Conservation (phyloP, 1,140 invertebrate species). For the Formica exsecta region DNA sequence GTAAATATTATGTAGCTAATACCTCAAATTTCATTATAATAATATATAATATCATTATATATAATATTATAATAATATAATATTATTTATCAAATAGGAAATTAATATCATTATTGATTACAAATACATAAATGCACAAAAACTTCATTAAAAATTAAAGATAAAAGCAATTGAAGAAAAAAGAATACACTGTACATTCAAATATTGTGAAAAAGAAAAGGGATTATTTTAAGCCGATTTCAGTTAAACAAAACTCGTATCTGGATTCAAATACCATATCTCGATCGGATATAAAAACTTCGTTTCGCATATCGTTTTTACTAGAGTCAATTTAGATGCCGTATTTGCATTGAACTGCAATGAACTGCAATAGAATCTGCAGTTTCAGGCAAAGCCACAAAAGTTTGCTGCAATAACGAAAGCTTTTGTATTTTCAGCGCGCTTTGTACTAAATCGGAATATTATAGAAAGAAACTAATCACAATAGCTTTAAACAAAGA, state of each 20-base stretch:
- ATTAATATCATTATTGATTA: slow-evolving; percentile 26
- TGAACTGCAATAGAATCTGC: slow-evolving; percentile 40
- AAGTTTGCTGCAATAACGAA: slow-evolving; percentile 6
- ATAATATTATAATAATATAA: background rate
- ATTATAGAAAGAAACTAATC: background rate
- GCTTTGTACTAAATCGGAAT: slow-evolving; percentile 13
- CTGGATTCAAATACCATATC: background rate
- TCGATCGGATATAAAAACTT: slow-evolving; percentile 26
- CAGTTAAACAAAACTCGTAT: background rate
- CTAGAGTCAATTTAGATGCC: slow-evolving; percentile 39
- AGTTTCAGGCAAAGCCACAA: slow-evolving; percentile 12
- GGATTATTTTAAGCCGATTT: slow-evolving; percentile 34
- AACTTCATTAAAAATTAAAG: background rate
- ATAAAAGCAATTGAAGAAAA: background rate
- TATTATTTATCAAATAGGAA: background rate
- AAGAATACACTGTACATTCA: background rate
- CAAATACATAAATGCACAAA: background rate
- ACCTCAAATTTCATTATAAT: slow-evolving; percentile 14
- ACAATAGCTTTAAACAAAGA: background rate
- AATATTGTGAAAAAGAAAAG: background rate
- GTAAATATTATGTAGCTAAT: background rate
- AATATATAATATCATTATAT: no score
- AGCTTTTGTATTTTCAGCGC: slow-evolving; percentile 16
- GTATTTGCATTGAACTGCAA: slow-evolving; percentile 51
- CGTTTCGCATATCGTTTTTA: slow-evolving; percentile 40